phyloP scores from a whole-genome alignment of 2,888 invertebrate genomes.

The Metopia argyrocephala region DNA sequence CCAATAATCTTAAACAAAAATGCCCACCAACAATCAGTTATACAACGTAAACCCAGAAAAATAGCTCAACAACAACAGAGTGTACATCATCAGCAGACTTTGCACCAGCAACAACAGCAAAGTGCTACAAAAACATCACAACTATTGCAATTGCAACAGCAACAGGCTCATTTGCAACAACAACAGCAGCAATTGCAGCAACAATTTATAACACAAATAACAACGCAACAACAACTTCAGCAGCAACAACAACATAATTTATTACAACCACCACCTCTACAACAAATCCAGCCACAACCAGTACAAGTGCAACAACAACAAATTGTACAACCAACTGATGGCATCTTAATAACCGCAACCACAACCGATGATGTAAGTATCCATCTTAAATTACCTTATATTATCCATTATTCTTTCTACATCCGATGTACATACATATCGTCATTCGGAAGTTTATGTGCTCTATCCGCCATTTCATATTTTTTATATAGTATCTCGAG shows the following conservation, averaged over 20 bases:
- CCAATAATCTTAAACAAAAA: slow-evolving; percentile 57
- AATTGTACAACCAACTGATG: slow-evolving; percentile 52
- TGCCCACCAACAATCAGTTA: slow-evolving; percentile 51
- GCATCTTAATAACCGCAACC: slow-evolving; percentile 57
- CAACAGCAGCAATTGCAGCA: slow-evolving; percentile 49
- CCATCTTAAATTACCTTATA: not conserved
- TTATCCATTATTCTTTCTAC: too few relatives aligned
- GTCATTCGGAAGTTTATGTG: too few relatives aligned
- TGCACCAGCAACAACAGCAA: slow-evolving; percentile 50
- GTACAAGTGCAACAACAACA: slow-evolving; percentile 45
- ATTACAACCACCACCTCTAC: slow-evolving; percentile 41
- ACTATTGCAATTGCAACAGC: slow-evolving; percentile 26
- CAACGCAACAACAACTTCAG: slow-evolving; percentile 32
- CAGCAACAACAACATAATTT: slow-evolving; percentile 37
- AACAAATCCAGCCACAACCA: slow-evolving; percentile 43
- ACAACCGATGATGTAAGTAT: slow-evolving; percentile 59
- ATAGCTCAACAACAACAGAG: slow-evolving; percentile 39
- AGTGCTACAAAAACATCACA: slow-evolving; percentile 36
- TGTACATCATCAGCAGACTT: slow-evolving; percentile 35
- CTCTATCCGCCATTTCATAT: too few relatives aligned
- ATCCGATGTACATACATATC: too few relatives aligned
- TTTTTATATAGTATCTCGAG: too few relatives aligned
- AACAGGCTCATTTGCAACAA: slow-evolving; percentile 34
- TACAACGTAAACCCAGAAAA: slow-evolving; percentile 44
- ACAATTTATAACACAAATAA: slow-evolving; percentile 61